Evolutionary conservation across 2,888 invertebrate species (phyloP).

Genomic region (Hipparchia sbordonii): DNA sequence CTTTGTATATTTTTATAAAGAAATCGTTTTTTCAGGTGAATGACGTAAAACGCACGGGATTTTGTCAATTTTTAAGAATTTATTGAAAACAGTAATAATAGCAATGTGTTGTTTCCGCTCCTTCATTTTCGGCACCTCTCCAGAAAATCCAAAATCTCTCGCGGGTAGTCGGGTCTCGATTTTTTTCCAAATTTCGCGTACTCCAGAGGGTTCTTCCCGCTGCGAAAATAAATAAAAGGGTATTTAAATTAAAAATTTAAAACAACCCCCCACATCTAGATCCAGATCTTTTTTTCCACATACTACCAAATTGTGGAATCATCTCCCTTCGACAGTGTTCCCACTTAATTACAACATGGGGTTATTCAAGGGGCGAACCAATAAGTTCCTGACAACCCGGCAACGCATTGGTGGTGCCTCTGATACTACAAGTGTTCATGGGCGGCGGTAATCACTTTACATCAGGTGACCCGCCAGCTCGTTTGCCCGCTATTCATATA

Average conservation of each 20-base stretch:
- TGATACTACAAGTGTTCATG: too few relatives aligned
- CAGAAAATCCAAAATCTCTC: neutral
- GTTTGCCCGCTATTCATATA: too few relatives aligned
- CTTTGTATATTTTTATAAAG: neutral
- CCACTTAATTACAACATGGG: too few relatives aligned
- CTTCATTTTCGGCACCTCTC: constrained; percentile 1
- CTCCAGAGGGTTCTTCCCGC: neutral
- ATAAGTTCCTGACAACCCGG: too few relatives aligned
- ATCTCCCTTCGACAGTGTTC: too few relatives aligned
- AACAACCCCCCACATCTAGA: neutral
- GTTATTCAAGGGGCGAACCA: too few relatives aligned
- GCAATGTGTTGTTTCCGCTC: neutral
- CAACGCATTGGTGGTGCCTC: too few relatives aligned
- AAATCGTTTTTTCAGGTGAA: neutral
- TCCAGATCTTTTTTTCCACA: too few relatives aligned
- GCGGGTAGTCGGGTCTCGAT: neutral
- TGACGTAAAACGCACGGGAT: neutral
- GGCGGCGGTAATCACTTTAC: too few relatives aligned
- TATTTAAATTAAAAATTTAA: neutral
- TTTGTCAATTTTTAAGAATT: neutral
- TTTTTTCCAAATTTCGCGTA: neutral
- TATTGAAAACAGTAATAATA: neutral
- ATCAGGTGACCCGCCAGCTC: too few relatives aligned
- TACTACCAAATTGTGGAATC: too few relatives aligned
- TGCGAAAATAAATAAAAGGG: neutral